Conservation (phyloP, 2,888 invertebrate species). For the Hymenopus coronatus region DNA sequence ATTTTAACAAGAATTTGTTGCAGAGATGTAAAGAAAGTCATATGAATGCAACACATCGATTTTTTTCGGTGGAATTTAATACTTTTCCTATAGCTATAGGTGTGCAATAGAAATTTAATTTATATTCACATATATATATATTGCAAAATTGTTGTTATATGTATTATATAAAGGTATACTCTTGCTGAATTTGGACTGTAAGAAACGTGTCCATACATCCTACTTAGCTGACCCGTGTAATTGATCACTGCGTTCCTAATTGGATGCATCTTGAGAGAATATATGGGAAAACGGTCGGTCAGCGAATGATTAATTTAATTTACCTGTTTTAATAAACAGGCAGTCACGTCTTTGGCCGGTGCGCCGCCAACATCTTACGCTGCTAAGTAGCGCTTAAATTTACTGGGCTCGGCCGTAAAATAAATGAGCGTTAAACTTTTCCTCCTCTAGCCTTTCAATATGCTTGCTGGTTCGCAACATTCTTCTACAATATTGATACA, state of each 20-base stretch:
- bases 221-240: not conserved
- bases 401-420: not conserved
- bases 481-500: constrained; percentile 3
- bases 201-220: not conserved
- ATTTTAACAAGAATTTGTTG: too few relatives aligned
- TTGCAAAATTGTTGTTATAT: too few relatives aligned
- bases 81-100: too few relatives aligned
- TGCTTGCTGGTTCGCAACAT: not conserved
- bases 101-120: too few relatives aligned
- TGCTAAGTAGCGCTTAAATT: not conserved
- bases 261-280: not conserved
- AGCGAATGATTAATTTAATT: not conserved
- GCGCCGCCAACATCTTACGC: not conserved
- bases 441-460: not conserved
- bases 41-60: too few relatives aligned
- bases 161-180: not conserved
- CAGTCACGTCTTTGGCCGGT: not conserved
- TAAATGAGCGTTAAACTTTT: not conserved
- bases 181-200: not conserved
- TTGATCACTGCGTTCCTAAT: not conserved
- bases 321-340: not conserved
- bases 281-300: not conserved
- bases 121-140: too few relatives aligned
- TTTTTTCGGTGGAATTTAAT: too few relatives aligned
- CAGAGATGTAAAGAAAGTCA: too few relatives aligned